These are phyloP conservation scores for Semaprochilodus insignis DNA, from an alignment of 2,797 vertebrate species.

Conservation along the genomic window DNA sequence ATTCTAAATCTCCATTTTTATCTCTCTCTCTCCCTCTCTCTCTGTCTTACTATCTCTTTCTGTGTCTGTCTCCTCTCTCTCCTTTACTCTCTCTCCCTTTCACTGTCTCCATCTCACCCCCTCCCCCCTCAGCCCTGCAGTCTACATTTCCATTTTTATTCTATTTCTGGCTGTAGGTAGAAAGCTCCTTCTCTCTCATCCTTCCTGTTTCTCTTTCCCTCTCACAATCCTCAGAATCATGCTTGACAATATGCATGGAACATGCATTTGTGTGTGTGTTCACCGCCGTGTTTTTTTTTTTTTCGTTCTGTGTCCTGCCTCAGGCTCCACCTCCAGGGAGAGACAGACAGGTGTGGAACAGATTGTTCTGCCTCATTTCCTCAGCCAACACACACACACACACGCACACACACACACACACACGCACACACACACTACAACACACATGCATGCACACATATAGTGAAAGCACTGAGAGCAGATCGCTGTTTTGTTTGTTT, in stretches of 20 bases:
- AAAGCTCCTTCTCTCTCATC: conserved; percentile 9
- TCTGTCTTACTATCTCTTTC: neutral
- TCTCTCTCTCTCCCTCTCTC: conserved; percentile 3
- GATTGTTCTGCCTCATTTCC: conserved; percentile 79
- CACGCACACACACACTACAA: conserved; percentile 22
- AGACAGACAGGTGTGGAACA: conserved; percentile 77
- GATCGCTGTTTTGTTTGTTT: neutral
- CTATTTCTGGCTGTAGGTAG: neutral
- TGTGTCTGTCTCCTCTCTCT: conserved; percentile 4
- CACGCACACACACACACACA: conserved; percentile 24
- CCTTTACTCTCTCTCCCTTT: conserved; percentile 3
- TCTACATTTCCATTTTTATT: neutral
- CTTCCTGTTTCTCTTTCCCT: conserved; percentile 30
- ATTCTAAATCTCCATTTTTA: too few species aligned
- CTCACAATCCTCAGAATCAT: neutral
- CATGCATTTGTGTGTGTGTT: conserved; percentile 18
- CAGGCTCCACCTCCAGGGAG: conserved; percentile 69
- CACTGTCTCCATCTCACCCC: conserved; percentile 13
- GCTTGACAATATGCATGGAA: neutral
- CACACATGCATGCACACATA: conserved; percentile 46
- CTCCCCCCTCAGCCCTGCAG: neutral
- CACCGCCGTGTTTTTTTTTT: neutral
- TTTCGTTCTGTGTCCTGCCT: conserved; percentile 39
- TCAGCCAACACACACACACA: conserved; percentile 52
- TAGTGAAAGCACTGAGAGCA: neutral